Conservation (phyloP, 2,797 vertebrate genomes). For the Hirundo rustica region DNA sequence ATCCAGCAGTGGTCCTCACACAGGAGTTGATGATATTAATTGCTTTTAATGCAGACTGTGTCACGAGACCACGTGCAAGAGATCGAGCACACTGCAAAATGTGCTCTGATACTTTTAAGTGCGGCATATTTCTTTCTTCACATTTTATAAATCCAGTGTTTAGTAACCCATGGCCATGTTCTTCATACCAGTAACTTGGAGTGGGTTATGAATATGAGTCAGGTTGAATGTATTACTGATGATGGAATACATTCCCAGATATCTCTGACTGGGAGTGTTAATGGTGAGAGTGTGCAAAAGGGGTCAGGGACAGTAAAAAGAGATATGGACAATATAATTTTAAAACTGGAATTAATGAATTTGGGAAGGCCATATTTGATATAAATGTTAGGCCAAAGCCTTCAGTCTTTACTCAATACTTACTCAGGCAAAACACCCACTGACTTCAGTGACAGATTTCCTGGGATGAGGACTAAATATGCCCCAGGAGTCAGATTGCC, state of each 20-base stretch:
- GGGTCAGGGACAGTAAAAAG: constrained; percentile 56
- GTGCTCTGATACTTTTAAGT: constrained; percentile 64
- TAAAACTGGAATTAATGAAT: constrained; percentile 59
- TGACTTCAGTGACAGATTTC: constrained; percentile 36
- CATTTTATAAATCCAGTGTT: constrained; percentile 75
- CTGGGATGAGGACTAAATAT: constrained; percentile 14
- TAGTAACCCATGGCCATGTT: constrained; percentile 73
- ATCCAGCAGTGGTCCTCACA: constrained; percentile 48
- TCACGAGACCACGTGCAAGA: constrained; percentile 42
- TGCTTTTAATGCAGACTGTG: constrained; percentile 62
- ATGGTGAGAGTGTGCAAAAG: constrained; percentile 38
- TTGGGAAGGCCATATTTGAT: constrained; percentile 56
- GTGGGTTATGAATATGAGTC: constrained; percentile 71
- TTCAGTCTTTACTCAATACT: constrained; percentile 52
- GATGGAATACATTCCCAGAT: constrained; percentile 61
- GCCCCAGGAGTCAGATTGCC: constrained; percentile 19
- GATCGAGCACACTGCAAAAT: constrained; percentile 38
- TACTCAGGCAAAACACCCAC: constrained; percentile 32
- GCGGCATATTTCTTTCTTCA: constrained; percentile 68
- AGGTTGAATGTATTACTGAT: constrained; percentile 69
- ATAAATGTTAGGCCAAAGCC: constrained; percentile 50
- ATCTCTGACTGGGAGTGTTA: constrained; percentile 48
- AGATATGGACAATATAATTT: constrained; percentile 65
- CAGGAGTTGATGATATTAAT: constrained; percentile 73
- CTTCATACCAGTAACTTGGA: constrained; percentile 48